These are phyloP conservation scores for Manis crassicaudata DNA, from an alignment of 2,797 vertebrate species.

Conservation along the genomic window DNA sequence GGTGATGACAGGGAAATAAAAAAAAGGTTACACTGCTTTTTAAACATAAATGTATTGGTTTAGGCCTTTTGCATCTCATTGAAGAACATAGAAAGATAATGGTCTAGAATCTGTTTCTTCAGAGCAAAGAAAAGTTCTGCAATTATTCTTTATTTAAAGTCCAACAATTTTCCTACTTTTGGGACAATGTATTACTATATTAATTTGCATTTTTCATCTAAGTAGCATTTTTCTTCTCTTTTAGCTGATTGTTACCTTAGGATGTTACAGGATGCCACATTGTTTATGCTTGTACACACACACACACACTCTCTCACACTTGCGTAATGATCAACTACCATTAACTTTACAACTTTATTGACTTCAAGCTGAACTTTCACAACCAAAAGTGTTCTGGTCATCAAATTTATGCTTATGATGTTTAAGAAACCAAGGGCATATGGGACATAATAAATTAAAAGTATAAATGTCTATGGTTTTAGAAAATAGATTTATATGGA, in stretches of 20 bases:
- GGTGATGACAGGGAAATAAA: not conserved
- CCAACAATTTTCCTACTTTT: not conserved
- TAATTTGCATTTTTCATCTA: not conserved
- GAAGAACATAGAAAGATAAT: not conserved
- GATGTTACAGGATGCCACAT: not conserved
- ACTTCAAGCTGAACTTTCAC: not conserved
- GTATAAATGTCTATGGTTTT: not conserved
- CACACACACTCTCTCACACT: too few species aligned
- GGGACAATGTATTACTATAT: not conserved
- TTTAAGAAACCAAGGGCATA: not conserved
- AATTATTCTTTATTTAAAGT: not conserved
- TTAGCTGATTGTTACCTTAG: not conserved
- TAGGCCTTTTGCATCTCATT: not conserved
- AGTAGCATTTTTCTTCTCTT: not conserved
- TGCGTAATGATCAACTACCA: not conserved
- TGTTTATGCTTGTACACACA: not conserved
- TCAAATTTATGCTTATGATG: not conserved
- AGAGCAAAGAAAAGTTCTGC: too few species aligned
- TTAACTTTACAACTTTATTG: not conserved
- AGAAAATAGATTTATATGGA: rapidly evolving
- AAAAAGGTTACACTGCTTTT: not conserved
- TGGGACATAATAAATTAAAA: not conserved
- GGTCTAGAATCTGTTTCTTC: not conserved
- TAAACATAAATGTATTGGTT: too few species aligned
- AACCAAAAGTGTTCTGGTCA: not conserved